Base-by-base conservation (phyloP, 2,888 invertebrate species). In the Crepidodera aurea region DNA sequence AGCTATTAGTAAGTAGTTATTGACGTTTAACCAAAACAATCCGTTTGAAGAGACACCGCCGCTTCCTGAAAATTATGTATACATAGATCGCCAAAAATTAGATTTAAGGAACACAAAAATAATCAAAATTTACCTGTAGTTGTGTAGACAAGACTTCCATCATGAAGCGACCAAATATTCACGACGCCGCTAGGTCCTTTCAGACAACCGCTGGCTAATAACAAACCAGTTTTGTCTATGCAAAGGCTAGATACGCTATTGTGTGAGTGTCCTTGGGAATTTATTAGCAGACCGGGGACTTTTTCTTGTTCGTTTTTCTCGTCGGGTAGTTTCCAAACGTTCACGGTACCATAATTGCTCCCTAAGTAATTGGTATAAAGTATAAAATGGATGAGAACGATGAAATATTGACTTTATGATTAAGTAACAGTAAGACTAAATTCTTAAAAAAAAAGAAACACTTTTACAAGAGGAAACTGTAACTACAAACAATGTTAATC, bases 121-220 rank as follows among this genome's bases (percentile, higher is more conserved):
- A 37, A 51, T 1, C 12, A 1, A 37, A 16, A 15, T 4, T 32
- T 51, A 51, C 86, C 86, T 8, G 83, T 82, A 18, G 82, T 76
- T 0, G 86, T 86, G 69, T 86, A 83, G 5, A 86, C 77, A 40
- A 87, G 75, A 61, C 82, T 83, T 0, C 85, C 86, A 75, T 86
- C 84, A 75, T 84, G 80, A 13, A 88, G 75, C 0, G 86, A 85
- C 87, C 87, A 88, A 57, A 88, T 81, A 71, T 88, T 87, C 2
- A 87, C 80, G 67, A 86, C 82, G 4, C 86, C 86, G 60, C 75
- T 78, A 5, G 74, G 71, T n/a, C 71, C 81, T 73, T 82, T 82
- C 1, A 77, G 69, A 70, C 82, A 83, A 65, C 86, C 86, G 65
- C 85, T 83, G 0, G 85, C 86, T 57, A 88, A 72, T 66, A 87